These are phyloP conservation scores for Melanocharis versteri DNA, from an alignment of 2,113 vertebrate species.

Conservation along the genomic window DNA sequence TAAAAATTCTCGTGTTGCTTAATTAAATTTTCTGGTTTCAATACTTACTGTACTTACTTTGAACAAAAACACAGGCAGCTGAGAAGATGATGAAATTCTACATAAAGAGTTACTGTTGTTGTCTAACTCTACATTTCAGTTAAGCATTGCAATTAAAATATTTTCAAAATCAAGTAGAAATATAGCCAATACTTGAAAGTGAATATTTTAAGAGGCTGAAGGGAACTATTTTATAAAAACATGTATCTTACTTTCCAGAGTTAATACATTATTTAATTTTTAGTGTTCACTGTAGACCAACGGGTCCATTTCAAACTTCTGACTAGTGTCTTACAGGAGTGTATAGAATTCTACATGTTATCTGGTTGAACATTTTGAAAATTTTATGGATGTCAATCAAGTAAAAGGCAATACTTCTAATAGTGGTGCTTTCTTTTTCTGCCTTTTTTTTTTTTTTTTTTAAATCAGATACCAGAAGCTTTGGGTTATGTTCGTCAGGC, in stretches of 20 bases:
- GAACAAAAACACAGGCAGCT: neutral
- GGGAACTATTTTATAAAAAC: neutral
- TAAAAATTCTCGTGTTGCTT: neutral
- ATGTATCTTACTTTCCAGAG: neutral
- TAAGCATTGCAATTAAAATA: neutral
- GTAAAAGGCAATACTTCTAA: neutral
- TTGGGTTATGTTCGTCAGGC: slow-evolving; percentile 95
- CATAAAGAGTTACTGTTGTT: neutral
- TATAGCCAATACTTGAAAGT: neutral
- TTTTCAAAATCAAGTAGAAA: neutral
- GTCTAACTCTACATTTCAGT: neutral
- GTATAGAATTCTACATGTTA: neutral
- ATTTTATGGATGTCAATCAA: neutral
- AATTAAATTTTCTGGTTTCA: neutral
- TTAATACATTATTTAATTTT: neutral
- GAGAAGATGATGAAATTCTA: neutral
- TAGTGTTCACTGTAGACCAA: neutral
- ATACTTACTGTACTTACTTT: neutral
- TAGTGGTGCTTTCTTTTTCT: slow-evolving; percentile 17
- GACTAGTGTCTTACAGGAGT: neutral
- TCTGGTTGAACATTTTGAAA: neutral
- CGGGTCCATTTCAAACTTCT: neutral
- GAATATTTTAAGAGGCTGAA: neutral
- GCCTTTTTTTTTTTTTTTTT: neutral
- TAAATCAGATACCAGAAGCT: slow-evolving; percentile 91